Base-by-base conservation (phyloP, 92 coral and sea anemone genomes). In the Phenganax marumi region DNA sequence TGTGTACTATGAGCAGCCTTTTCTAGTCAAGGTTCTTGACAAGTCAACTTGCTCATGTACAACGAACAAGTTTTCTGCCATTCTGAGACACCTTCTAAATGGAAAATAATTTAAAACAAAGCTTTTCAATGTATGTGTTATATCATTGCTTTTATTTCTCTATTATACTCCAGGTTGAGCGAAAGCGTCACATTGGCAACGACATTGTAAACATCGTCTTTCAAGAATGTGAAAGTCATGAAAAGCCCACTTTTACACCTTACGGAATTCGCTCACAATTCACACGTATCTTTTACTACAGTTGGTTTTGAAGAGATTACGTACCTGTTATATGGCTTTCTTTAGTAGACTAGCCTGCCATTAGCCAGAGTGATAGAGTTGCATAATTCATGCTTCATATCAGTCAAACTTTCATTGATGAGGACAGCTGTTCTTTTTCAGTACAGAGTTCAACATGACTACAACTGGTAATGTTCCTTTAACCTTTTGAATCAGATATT, bases 111-210 rank as follows among this genome's bases (percentile, higher is more conserved):
- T 33, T 33, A 33, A 1, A 33, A 33, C 43, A 33, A 33, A 33
- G 43, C 43, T 33, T 1, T 33, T 33, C 2, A 4, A 33, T 33
- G 43, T 33, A 33, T 33, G 43, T 33, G 43, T 33, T 33, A 33
- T 33, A 33, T 33, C 43, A 33, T 33, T 33, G 43, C 43, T 33
- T 33, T 33, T 50, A 8, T 48, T 43, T 83, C 61, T 22, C 33
- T 50, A 16, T 71, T 55, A 46, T 16, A 10, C 80, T 51, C 8
- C 73, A 93, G 97, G 93, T 93, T 76, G 97, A 93, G 76, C 92
- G 97, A 68, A 93, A 93, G 78, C 93, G 98, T 19, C 98, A 95
- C 73, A 95, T 95, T 16, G 98, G 98, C 50, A 95, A 95, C 85
- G 98, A 95, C 89, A 92, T 95, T 52, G 98, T 92, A 13, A 92